Evolutionary conservation across 2,888 invertebrate genomes (phyloP), one percentile per base, ranked within the genome.

Genomic region (Acronicta aceris): DNA sequence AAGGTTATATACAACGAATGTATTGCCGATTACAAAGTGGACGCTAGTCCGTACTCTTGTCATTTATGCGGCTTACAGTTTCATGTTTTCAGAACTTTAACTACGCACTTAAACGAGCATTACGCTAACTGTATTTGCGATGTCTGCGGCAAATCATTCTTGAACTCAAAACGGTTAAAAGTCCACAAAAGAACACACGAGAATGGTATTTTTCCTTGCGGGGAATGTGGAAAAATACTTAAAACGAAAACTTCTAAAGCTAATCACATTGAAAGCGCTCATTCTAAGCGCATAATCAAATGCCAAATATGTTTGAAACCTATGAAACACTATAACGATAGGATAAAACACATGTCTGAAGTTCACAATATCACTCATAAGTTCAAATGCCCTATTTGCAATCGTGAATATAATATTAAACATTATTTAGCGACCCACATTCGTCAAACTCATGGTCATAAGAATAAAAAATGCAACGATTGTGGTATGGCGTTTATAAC

Each of bases 111-210:
- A 30, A 95, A 95, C 48, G 92, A 91, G 33, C 95, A 95, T 45
- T 95, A 94, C 57, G 90, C 92, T 0, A 92, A 93, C 40, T 94
- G 91, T 48, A 93, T 95, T 30, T 95, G 95, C 68, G 90, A 92
- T 60, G 89, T 94, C 2, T 95, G 95, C 66, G 94, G 94, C 0
- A 95, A 95, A 76, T 91, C 93, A 0, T 95, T 94, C 65, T 76
- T 95, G 0, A 95, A 95, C 66, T 86, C 89, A 0, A 93, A 95
- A 72, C 77, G 95, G 0, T 73, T 95, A 8, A 91, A 92, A 78
- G 95, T 95, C 0, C 95, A 95, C 53, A 89, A 93, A 59, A 82
- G 92, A 1, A 94, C 91, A 0, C 95, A 95, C 61, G 94, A 94
- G 74, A 90, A 85, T 43, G 95, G 94, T 0, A 61, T 61, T 0